Evolutionary conservation across 2,113 vertebrate species (phyloP).

Genomic region (Cichladusa arquata): DNA sequence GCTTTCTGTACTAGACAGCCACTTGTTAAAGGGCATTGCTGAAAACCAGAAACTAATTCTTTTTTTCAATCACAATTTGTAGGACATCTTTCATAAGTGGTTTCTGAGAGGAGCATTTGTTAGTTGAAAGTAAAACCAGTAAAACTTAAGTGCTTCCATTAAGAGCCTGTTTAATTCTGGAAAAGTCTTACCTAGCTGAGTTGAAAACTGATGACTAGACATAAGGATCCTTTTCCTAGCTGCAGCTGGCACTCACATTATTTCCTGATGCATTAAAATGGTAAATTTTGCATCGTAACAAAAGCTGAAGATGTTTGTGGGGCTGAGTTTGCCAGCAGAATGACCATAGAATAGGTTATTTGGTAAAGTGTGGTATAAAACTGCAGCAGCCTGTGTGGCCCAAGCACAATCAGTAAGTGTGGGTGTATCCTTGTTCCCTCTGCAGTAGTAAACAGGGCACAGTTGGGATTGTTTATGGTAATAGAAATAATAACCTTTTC

Average conservation of each 20-base stretch:
- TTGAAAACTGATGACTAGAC: background rate
- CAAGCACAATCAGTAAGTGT: too few relatives aligned
- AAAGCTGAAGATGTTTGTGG: background rate
- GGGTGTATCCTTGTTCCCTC: background rate
- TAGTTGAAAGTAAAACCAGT: background rate
- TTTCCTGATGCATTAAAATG: background rate
- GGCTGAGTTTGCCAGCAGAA: background rate
- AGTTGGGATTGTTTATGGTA: background rate
- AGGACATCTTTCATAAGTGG: background rate
- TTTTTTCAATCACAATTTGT: background rate
- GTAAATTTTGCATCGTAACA: background rate
- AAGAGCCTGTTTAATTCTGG: background rate
- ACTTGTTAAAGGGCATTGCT: background rate
- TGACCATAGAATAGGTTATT: fast-evolving
- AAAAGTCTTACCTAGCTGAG: background rate
- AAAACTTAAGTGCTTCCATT: background rate
- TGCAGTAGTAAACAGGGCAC: background rate
- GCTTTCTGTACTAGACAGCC: background rate
- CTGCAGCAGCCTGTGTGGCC: background rate
- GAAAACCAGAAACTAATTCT: background rate
- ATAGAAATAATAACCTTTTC: background rate
- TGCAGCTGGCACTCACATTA: background rate
- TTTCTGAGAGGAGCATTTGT: background rate
- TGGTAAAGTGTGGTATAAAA: background rate
- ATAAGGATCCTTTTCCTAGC: background rate